These are phyloP conservation scores for Caenorhabditis sp. DNA, from an alignment of 2,888 invertebrate genomes.

Conservation along the genomic window DNA sequence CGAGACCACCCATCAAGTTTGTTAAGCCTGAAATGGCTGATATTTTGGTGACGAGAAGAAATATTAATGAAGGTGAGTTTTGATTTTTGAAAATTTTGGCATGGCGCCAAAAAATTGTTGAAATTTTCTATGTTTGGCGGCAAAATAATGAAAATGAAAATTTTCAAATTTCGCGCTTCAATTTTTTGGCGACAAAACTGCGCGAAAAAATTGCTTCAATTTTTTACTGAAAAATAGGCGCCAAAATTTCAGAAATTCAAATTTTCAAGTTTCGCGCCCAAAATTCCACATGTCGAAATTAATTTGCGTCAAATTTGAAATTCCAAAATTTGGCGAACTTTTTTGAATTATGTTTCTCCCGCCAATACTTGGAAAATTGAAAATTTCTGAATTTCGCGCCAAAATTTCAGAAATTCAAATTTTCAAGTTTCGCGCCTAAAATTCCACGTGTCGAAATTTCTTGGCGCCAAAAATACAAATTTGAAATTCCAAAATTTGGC, in stretches of 20 bases:
- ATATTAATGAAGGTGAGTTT: constrained; percentile 37
- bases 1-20: no score
- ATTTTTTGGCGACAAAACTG: not conserved
- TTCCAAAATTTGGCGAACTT: no score
- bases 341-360: no score
- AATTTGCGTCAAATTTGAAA: not conserved
- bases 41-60: constrained; percentile 38
- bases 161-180: not conserved
- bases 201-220: no score
- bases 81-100: not conserved
- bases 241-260: no score
- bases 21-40: constrained; percentile 25
- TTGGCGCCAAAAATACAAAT: not conserved
- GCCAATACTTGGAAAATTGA: no score
- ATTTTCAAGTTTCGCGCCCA: no score
- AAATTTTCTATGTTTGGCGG: no score
- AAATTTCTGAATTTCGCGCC: no score
- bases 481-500: not conserved
- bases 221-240: no score
- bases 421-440: not conserved
- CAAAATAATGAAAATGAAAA: not conserved
- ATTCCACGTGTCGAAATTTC: not conserved
- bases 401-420: not conserved
- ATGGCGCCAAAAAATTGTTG: no score
- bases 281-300: not conserved